Evolutionary conservation across 1,140 invertebrate genomes (phyloP).

Genomic region (Drosophila ercepeae): DNA sequence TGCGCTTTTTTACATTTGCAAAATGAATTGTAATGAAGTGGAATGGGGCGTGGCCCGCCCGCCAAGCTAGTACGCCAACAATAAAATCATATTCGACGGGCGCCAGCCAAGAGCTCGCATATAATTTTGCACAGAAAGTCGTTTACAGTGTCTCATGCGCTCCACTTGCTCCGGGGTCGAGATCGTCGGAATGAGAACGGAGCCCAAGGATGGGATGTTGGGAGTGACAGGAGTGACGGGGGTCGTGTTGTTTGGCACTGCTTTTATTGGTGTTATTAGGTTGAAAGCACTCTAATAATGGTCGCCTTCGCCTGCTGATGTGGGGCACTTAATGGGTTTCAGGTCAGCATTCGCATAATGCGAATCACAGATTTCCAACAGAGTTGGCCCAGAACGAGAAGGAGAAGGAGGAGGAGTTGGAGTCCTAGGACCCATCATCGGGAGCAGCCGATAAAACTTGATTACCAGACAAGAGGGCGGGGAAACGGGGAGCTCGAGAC

Average conservation of each 20-base stretch:
- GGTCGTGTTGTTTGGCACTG: conserved; percentile 59
- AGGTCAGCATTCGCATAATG: conserved; percentile 75
- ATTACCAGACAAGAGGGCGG: conserved; percentile 12
- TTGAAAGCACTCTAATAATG: conserved; percentile 78
- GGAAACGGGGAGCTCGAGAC: background rate
- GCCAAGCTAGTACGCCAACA: conserved; percentile 54
- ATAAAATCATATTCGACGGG: conserved; percentile 82
- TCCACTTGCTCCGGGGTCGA: conserved; percentile 21
- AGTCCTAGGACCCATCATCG: conserved; percentile 9
- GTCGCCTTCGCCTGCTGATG: conserved; percentile 50
- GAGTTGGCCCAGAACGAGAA: too few relatives aligned
- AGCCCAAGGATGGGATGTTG: background rate
- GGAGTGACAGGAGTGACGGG: conserved; percentile 3
- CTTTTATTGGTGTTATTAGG: conserved; percentile 81
- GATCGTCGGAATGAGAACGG: background rate
- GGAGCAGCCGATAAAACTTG: conserved; percentile 51
- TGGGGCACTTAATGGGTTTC: conserved; percentile 74
- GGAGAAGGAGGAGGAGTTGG: background rate
- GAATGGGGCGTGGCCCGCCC: conserved; percentile 61
- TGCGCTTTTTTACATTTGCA: conserved; percentile 76
- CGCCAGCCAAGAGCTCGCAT: conserved; percentile 64
- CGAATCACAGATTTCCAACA: conserved; percentile 73
- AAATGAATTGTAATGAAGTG: conserved; percentile 80
- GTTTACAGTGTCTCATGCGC: conserved; percentile 60
- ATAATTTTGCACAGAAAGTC: conserved; percentile 71